Base-by-base conservation (phyloP, 2,113 vertebrate genomes). In the Bufo bufo region DNA sequence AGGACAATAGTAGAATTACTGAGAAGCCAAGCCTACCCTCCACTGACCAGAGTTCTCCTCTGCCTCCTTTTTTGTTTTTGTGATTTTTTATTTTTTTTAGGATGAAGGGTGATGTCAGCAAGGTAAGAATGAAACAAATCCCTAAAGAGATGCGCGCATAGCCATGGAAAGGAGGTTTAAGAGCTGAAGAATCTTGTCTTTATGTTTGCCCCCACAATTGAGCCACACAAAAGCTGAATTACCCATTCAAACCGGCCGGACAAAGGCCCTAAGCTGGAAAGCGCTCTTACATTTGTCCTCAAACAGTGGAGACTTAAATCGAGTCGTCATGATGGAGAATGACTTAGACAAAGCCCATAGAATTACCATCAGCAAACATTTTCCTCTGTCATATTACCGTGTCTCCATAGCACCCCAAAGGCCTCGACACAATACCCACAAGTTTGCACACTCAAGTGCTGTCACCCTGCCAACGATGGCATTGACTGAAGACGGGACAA, bases 271-370 rank as follows among this genome's bases (percentile, higher is more conserved):
- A 97, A 98, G 96, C 97, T 97, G 98, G 97, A 97, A 96, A 97
- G 97, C 96, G 98, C 97, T 98, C 96, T 96, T 94, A 97, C 98
- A 98, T 99, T 98, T 99, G 98, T 99, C 99, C 97, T 98, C 98
- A 99, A 99, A 99, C 98, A 99, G 98, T 98, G 97, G 97, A 97
- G 97, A 99, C 97, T 99, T 99, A 99, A 99, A 99, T 98, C 98
- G 98, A 99, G 98, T 99, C 98, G 98, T 99, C 97, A 97, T 99
- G 98, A 99, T 98, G 97, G 97, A 99, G 97, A 99, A 98, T 98
- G 97, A 97, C 96, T 97, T 94, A 96, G 96, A 99, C 98, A 99
- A 99, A 99, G 97, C 98, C 98, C 98, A 99, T 99, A 99, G 98
- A 99, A 98, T 97, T 97, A 97, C 98, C 98, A 99, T 99, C 98